These are phyloP conservation scores for Picus viridis DNA, from an alignment of 2,797 vertebrate genomes.

Conservation along the genomic window DNA sequence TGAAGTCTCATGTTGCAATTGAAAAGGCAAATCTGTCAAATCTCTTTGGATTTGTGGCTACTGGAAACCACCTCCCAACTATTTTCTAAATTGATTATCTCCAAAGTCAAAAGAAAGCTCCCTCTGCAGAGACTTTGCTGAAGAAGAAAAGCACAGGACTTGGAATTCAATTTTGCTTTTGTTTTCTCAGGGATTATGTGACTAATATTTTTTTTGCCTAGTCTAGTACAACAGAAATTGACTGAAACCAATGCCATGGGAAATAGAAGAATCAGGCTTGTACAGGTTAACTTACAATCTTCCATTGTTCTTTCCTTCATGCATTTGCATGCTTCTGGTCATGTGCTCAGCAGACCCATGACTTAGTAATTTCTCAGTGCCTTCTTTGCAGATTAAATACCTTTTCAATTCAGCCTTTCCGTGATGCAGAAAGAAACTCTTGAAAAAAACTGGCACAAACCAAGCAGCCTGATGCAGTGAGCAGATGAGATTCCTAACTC, in stretches of 20 bases:
- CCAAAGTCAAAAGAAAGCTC: slow-evolving; percentile 2
- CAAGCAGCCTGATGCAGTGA: neutral
- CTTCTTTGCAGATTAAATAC: neutral
- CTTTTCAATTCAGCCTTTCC: neutral
- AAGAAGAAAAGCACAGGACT: neutral
- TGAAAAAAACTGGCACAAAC: neutral
- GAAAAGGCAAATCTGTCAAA: slow-evolving; percentile 24
- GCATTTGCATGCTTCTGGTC: neutral
- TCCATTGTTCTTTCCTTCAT: neutral
- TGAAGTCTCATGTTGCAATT: neutral
- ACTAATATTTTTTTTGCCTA: neutral
- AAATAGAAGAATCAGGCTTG: neutral
- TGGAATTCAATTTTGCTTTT: neutral
- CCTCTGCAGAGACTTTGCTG: slow-evolving; percentile 20
- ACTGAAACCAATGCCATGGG: neutral
- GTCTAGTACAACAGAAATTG: neutral
- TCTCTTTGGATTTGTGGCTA: neutral
- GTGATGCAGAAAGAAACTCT: neutral
- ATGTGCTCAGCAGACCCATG: neutral
- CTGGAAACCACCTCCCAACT: slow-evolving; percentile 22
- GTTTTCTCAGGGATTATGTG: neutral
- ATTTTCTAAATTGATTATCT: slow-evolving; percentile 41
- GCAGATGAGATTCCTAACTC: neutral
- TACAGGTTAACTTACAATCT: neutral
- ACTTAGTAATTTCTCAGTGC: neutral